Evolutionary conservation across 2,113 vertebrate genomes (phyloP), one percentile per base, ranked within the genome.

Genomic region (Paradoxurus hermaphroditus): DNA sequence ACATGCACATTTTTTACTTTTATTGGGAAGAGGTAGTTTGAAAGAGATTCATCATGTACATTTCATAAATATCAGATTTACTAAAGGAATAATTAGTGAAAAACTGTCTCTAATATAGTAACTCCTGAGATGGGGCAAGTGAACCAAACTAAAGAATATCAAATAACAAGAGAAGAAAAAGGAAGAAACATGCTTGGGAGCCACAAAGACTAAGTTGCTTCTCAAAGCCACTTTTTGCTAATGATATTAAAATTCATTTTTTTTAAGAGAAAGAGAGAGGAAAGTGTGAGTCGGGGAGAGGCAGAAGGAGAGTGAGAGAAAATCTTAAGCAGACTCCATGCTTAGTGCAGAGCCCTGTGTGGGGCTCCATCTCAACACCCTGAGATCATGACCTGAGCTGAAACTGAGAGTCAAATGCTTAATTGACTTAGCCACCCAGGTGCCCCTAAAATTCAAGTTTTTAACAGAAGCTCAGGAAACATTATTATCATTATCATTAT

Each of bases 1-100:
- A 63, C 23, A 86, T 94, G 89, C 21, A 94, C 1, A 4, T 49
- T 75, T 82, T 68, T 29, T 62, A 46, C 8, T 95, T 87, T 77
- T 53, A 29, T 31, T 97, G n/a, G 91, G 81, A 97, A 97, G 83
- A 83, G 63, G 86, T 63, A 18, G 1, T 31, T 98, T 97, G 95
- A 87, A 92, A 97, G 65, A 27, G 31, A 95, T 96, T 41, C 39
- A 65, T 81, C 0, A 0, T 29, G 15, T 73, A 29, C 0, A 7
- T 46, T 86, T 53, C 85, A 49, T 82, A 59, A 36, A 72, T 89
- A 41, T 11, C 31, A 83, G 65, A 87, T 92, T 92, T 82, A 88
- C 63, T 63, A 25, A 89, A 97, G 18, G 8, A 79, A 49, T 70
- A 91, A 59, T 31, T 14, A 75, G 10, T 90, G 36, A 97, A 68